Evolutionary conservation across 92 coral and sea anemone genomes (phyloP).

Genomic region (Epizoanthus illoricatus): DNA sequence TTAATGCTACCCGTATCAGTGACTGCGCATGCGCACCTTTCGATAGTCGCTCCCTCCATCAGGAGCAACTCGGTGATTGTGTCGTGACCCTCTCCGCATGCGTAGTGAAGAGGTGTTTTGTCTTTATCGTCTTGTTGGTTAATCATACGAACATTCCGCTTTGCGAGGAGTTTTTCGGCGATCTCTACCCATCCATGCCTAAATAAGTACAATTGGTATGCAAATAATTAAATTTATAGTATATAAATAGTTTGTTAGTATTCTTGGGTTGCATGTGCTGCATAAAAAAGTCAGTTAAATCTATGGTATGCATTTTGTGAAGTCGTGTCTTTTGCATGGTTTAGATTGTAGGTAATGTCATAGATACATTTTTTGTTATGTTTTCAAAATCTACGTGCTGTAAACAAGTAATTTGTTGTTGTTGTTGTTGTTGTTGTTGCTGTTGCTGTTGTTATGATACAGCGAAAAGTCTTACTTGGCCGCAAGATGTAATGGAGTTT

Average conservation of each 20-base stretch:
- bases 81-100: slow-evolving; percentile 85
- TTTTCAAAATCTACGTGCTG: too few relatives aligned
- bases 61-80: slow-evolving; percentile 66
- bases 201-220: background rate
- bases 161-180: slow-evolving; percentile 65
- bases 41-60: slow-evolving; percentile 77
- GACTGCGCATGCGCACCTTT: slow-evolving; percentile 50
- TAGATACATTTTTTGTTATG: too few relatives aligned
- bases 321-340: too few relatives aligned
- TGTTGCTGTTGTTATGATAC: too few relatives aligned
- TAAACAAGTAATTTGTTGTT: too few relatives aligned
- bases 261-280: too few relatives aligned
- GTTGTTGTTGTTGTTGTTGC: too few relatives aligned
- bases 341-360: too few relatives aligned
- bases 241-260: too few relatives aligned
- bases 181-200: slow-evolving; percentile 83
- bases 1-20: background rate
- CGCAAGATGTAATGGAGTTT: slow-evolving; percentile 82
- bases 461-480: slow-evolving; percentile 58
- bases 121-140: slow-evolving; percentile 77
- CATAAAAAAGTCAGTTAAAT: too few relatives aligned
- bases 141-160: slow-evolving; percentile 72
- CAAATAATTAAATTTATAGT: too few relatives aligned
- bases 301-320: too few relatives aligned
- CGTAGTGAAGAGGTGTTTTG: slow-evolving; percentile 75